Conservation (phyloP, 1,140 invertebrate genomes). For the Neodiprion pinetum region DNA sequence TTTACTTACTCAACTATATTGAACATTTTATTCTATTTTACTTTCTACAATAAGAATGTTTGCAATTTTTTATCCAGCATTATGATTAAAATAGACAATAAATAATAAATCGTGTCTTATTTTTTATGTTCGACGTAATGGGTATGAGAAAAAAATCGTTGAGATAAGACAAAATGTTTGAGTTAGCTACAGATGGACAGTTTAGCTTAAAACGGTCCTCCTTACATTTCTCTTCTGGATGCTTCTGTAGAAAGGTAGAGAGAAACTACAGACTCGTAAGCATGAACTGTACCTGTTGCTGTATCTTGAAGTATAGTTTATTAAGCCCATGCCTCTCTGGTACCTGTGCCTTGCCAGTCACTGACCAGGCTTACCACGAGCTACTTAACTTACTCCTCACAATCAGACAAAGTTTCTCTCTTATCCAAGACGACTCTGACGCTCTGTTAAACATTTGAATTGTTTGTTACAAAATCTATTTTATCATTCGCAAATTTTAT, state of each 20-base stretch:
- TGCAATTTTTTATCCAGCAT: too few species aligned
- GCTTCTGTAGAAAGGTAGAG: conserved; percentile 50
- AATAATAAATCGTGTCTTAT: too few species aligned
- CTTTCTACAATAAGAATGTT: too few species aligned
- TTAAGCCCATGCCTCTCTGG: conserved; percentile 11
- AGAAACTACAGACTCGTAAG: conserved; percentile 39
- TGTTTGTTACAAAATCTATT: too few species aligned
- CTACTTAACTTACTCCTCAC: conserved; percentile 23
- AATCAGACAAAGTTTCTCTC: background rate
- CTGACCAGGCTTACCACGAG: conserved; percentile 46
- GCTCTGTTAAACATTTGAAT: too few species aligned
- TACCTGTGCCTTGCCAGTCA: conserved; percentile 47
- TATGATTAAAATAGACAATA: too few species aligned
- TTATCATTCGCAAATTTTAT: too few species aligned
- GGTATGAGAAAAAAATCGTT: too few species aligned
- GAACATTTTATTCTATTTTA: too few species aligned
- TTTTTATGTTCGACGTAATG: too few species aligned
- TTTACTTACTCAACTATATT: too few species aligned
- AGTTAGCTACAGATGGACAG: background rate
- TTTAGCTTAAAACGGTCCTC: background rate
- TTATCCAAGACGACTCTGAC: background rate
- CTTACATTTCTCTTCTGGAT: conserved; percentile 45
- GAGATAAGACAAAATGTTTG: background rate
- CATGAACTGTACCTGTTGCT: background rate
- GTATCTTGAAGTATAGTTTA: conserved; percentile 1